Base-by-base conservation (phyloP, 2,113 vertebrate species). In the Rhinogobius similis region DNA sequence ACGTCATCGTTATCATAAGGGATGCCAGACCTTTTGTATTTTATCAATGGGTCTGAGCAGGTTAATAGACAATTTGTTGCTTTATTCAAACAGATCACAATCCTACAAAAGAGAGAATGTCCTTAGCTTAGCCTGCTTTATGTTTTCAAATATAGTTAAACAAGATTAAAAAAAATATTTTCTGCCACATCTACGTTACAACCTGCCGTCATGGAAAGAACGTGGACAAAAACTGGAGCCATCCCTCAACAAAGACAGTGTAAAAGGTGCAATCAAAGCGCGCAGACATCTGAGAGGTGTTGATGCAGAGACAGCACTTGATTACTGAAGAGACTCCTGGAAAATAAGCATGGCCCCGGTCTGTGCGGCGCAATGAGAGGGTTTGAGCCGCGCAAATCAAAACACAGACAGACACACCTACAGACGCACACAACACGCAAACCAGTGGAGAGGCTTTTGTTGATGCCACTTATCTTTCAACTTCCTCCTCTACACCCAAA, bases 391-490 rank as follows among this genome's bases (percentile, higher is more conserved):
- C n/a, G 63, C 56, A 66, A n/a, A 63, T 41, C 39, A 78, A 58
- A 77, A 76, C 73, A 79, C 64, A 70, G 72, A 70, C 46, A 24
- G 24, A 74, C 61, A 55, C 58, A 68, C 67, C 58, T 72, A 63
- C 73, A 43, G 39, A 36, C 73, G 44, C 58, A 55, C 29, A 70
- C 62, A 48, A 0, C 67, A 50, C 1, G 78, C 27, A 81, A 75
- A 79, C 67, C 50, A 0, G 79, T 27, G 75, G 72, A 75, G 66
- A 77, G 61, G 48, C 59, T 43, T 65, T 59, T 70, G 69, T 63
- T 62, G 67, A 68, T 65, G 61, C 50, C 38, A 63, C 58, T 68
- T 50, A 36, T 62, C 21, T 75, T 62, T 79, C 12, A 48, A 53
- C 43, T 65, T 63, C 3, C 58, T 69, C 29, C 65, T 68, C 69